Base-by-base conservation (phyloP, 2,797 vertebrate genomes). In the Acanthopagrus latus region DNA sequence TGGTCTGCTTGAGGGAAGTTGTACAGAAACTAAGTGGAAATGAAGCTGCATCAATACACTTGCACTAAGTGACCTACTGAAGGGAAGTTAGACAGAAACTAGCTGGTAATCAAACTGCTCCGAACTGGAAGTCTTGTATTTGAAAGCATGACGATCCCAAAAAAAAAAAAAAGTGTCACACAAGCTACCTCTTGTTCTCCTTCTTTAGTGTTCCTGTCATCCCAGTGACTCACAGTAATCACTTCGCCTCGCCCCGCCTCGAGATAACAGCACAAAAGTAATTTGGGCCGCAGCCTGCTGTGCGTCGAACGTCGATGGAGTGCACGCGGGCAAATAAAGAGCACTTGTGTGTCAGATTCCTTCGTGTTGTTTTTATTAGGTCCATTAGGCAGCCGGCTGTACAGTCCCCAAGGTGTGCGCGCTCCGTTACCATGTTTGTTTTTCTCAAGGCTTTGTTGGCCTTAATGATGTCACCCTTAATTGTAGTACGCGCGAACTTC, bases 381-480 rank as follows among this genome's bases (percentile, higher is more conserved):
- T 87, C 89, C 87, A 87, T 90, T 91, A 91, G 78, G 88, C 84
- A 86, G 77, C 68, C 7, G 65, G 62, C 56, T 82, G 52, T 7
- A 64, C 20, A 43, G 74, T 90, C 87, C 86, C 86, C 0, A 50
- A 87, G 90, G 89, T 82, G 82, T 65, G 67, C 10, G 56, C 8
- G 72, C 81, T 77, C 44, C 3, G 33, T 85, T 89, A 86, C 80
- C 44, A 20, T 94, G 91, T 92, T 93, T 93, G 91, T 90, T 92
- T 94, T 94, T 88, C 91, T 86, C 86, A 78, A 76, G 88, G 86
- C 89, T 84, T 77, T 89, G 88, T 91, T 89, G 83, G 74, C 62
- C 69, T 68, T 92, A 91, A 92, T 92, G 90, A 91, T 88, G 84
- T 90, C 89, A 90, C 33, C 50, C 56, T 74, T 91, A 91, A 91